Conservation (phyloP, 2,113 vertebrate genomes). For the Myotis brandtii region DNA sequence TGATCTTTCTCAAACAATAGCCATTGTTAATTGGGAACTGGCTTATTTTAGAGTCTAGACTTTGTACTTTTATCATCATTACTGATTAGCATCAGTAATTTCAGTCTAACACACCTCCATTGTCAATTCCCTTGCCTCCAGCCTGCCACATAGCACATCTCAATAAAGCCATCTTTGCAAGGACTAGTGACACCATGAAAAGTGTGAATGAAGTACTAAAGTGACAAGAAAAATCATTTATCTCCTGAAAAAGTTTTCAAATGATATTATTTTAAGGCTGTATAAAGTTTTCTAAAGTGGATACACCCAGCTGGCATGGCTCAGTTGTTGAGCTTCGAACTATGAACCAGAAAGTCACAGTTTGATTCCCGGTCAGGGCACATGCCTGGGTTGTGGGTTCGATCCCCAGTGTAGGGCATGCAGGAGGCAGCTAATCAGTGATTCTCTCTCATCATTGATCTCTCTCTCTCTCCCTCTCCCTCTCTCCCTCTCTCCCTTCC, state of each 20-base stretch:
- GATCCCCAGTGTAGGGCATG: too few species aligned
- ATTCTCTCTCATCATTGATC: too few species aligned
- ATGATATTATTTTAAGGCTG: not conserved
- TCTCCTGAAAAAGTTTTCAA: conserved; percentile 36
- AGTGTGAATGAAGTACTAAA: conserved; percentile 40
- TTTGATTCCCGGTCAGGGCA: too few species aligned
- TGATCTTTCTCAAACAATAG: conserved; percentile 36
- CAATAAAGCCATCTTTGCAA: conserved; percentile 59
- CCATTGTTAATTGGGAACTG: conserved; percentile 39
- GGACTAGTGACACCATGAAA: conserved; percentile 48
- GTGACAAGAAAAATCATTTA: conserved; percentile 41
- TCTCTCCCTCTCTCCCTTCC: too few species aligned
- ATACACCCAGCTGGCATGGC: not conserved
- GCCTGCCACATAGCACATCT: not conserved
- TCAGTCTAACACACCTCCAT: conserved; percentile 20
- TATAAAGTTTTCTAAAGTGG: not conserved
- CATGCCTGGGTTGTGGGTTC: too few species aligned
- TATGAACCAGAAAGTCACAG: too few species aligned
- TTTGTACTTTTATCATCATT: conserved; percentile 46
- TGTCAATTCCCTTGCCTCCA: conserved; percentile 36
- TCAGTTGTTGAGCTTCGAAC: too few species aligned
- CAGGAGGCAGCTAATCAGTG: too few species aligned
- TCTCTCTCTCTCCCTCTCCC: too few species aligned
- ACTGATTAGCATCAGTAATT: conserved; percentile 69
- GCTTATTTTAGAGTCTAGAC: conserved; percentile 32